phyloP scores from a whole-genome alignment of 2,797 vertebrate species.

The Echiichthys vipera region DNA sequence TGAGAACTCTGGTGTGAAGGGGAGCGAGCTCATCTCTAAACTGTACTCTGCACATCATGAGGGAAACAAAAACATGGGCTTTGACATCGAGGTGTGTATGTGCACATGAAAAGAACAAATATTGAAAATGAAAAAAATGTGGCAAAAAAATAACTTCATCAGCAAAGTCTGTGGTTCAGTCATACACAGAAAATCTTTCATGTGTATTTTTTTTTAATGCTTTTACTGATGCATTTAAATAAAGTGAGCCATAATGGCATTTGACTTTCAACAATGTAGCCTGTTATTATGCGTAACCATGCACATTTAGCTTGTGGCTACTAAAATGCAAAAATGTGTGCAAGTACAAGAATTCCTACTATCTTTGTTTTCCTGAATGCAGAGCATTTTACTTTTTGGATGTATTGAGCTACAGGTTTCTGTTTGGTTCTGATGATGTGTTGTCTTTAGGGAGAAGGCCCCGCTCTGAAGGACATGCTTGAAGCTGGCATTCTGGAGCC shows the following conservation, averaged over 20 bases:
- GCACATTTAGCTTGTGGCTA: background rate
- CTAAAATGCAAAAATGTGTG: background rate
- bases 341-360: background rate
- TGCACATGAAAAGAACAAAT: background rate
- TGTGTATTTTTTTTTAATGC: background rate
- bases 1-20: constrained; percentile 97
- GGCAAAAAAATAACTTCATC: too few species aligned
- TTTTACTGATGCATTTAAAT: background rate
- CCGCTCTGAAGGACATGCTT: constrained; percentile 93
- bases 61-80: constrained; percentile 94
- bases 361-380: background rate
- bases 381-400: background rate
- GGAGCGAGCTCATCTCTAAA: constrained; percentile 95
- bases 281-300: background rate
- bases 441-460: constrained; percentile 88
- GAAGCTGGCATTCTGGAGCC: constrained; percentile 93
- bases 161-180: background rate
- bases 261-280: background rate
- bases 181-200: background rate
- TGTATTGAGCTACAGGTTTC: background rate
- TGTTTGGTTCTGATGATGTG: background rate
- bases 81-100: constrained; percentile 93
- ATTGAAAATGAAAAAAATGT: background rate
- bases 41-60: constrained; percentile 96
- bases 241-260: background rate